phyloP scores from a whole-genome alignment of 2,113 vertebrate genomes.

The Asarcornis scutulata region DNA sequence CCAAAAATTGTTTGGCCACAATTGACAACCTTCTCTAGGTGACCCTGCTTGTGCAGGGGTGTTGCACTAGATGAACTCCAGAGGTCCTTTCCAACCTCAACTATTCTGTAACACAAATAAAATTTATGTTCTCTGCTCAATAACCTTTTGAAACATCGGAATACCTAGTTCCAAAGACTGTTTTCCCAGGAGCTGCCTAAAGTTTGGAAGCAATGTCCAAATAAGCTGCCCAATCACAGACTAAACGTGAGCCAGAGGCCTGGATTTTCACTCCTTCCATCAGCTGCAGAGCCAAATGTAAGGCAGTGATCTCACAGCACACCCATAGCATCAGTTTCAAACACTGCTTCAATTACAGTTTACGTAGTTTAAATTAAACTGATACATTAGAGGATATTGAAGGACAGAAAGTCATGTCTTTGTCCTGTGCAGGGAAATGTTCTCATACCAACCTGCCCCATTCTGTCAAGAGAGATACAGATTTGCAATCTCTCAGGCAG shows the following conservation, averaged over 20 bases:
- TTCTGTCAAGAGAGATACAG: neutral
- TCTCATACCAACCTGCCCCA: neutral
- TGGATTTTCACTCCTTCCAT: neutral
- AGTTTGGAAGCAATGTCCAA: neutral
- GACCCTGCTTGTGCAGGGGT: neutral
- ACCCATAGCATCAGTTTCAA: neutral
- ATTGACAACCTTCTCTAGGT: neutral
- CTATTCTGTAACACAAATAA: neutral
- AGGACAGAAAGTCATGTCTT: neutral
- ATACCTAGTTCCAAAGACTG: neutral
- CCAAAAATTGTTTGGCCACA: neutral
- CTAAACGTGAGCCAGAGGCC: neutral
- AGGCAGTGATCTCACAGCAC: neutral
- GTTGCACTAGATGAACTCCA: neutral
- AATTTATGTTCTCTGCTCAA: neutral
- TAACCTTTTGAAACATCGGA: neutral
- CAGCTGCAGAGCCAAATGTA: neutral
- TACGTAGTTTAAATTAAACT: neutral
- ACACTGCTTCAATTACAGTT: neutral
- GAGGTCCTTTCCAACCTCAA: neutral
- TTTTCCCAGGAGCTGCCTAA: neutral
- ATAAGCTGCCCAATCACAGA: neutral
- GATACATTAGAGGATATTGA: neutral
- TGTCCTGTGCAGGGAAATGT: neutral
- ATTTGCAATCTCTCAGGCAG: neutral